phyloP scores from a whole-genome alignment of 2,888 invertebrate species.

The Miltochrista miniata region DNA sequence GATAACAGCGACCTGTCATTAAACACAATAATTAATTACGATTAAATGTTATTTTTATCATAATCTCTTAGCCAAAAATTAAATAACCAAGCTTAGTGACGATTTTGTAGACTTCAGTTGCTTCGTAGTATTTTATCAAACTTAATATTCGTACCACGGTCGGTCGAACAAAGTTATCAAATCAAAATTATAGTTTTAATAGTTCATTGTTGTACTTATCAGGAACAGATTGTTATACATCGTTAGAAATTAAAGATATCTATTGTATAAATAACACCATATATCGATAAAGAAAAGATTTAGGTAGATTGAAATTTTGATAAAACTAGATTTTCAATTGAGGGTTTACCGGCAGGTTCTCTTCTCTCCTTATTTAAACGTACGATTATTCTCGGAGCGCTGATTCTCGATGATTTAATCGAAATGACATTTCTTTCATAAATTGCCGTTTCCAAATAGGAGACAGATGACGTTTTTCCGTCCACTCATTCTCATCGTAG shows the following conservation, averaged over 20 bases:
- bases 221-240: background rate
- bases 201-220: constrained; percentile 3
- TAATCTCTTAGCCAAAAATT: background rate
- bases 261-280: background rate
- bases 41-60: background rate
- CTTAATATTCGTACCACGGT: background rate
- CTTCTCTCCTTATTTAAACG: too few species aligned
- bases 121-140: background rate
- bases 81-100: background rate
- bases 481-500: too few species aligned
- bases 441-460: too few species aligned
- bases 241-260: background rate
- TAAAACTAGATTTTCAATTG: too few species aligned
- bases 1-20: background rate
- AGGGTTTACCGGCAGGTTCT: background rate
- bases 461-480: too few species aligned
- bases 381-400: too few species aligned
- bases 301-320: too few species aligned
- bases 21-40: background rate
- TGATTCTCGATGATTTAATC: too few species aligned
- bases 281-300: background rate
- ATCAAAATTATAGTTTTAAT: background rate
- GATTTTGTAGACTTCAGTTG: background rate
- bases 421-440: too few species aligned
- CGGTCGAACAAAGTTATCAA: background rate